Evolutionary conservation across 37 sponge, comb jelly and placozoan species (phyloP).

Genomic region (Tethya wilhelma): DNA sequence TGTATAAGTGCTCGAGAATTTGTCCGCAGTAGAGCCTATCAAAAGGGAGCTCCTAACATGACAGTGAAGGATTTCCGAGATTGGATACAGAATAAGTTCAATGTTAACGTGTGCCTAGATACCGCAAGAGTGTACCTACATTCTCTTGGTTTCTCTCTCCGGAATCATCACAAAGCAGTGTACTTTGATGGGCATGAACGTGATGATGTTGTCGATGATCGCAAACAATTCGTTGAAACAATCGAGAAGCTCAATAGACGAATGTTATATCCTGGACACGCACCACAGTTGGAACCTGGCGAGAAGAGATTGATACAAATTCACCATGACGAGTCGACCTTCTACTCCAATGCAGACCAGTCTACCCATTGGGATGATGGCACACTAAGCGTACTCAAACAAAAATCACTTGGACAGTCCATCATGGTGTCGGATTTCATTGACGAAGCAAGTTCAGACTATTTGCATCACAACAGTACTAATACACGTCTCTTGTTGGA

Average conservation of each 20-base stretch:
- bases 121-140: constrained; percentile 39
- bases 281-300: background rate
- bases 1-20: constrained; percentile 1
- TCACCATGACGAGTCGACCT: constrained; percentile 61
- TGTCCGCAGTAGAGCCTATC: constrained; percentile 15
- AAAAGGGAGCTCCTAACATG: constrained; percentile 49
- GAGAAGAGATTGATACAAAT: constrained; percentile 26
- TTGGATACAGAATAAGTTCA: constrained; percentile 11
- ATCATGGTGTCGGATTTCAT: constrained; percentile 73
- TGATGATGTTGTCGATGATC: constrained; percentile 39
- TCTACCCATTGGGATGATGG: constrained; percentile 36
- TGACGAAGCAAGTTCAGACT: constrained; percentile 48
- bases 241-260: too few relatives aligned
- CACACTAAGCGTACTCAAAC: constrained; percentile 12
- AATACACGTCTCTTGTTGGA: background rate
- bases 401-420: constrained; percentile 39
- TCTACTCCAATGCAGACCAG: constrained; percentile 55
- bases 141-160: constrained; percentile 27
- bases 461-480: too few relatives aligned
- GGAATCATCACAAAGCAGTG: constrained; percentile 23
- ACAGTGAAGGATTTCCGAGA: constrained; percentile 23
- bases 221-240: constrained; percentile 5
- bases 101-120: background rate
- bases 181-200: constrained; percentile 72
- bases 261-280: too few relatives aligned